Evolutionary conservation across 2,797 vertebrate genomes (phyloP), one percentile per base, ranked within the genome.

Genomic region (Catostomus latipinnis): DNA sequence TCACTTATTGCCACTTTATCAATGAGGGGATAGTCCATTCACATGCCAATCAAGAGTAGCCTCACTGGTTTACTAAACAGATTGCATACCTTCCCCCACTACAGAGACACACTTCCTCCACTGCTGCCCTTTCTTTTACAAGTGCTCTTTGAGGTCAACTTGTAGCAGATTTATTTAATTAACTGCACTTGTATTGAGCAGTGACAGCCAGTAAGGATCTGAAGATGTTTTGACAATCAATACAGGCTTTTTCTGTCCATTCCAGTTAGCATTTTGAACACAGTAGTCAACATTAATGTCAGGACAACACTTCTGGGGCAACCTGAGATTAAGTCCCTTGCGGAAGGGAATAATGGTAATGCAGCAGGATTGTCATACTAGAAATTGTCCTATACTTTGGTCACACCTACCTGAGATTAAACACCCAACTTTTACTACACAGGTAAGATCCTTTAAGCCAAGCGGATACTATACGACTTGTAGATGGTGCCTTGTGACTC

Each of bases 101-200:
- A 63, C 67, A 34, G n/a, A 11, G 12, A 14, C 8, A 77, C 83
- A 76, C 86, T 80, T 81, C 79, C 78, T 86, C 80, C 82, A 73
- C 71, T 66, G 11, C 69, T 34, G 34, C 52, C 63, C 63, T 74
- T 48, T 68, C 61, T 68, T 73, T 83, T 34, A 34, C 34, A 81
- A 87, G 88, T 86, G 88, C 76, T 89, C 88, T 87, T 91, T 91
- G 91, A 89, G 91, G 90, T 90, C 88, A 88, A 88, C 86, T 89
- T 86, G 89, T 87, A 81, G 85, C 88, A 90, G 90, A 91, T 93
- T 91, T 91, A 90, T 86, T 89, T 93, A 92, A 94, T 94, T 92
- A 94, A 91, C 90, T 80, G 82, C 86, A 89, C 87, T 89, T 90
- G 91, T 91, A 89, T 91, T 89, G 86, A 87, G 81, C 81, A 84